These are phyloP conservation scores for Chydorus sphaericus DNA, from an alignment of 2,888 invertebrate species.

Conservation along the genomic window DNA sequence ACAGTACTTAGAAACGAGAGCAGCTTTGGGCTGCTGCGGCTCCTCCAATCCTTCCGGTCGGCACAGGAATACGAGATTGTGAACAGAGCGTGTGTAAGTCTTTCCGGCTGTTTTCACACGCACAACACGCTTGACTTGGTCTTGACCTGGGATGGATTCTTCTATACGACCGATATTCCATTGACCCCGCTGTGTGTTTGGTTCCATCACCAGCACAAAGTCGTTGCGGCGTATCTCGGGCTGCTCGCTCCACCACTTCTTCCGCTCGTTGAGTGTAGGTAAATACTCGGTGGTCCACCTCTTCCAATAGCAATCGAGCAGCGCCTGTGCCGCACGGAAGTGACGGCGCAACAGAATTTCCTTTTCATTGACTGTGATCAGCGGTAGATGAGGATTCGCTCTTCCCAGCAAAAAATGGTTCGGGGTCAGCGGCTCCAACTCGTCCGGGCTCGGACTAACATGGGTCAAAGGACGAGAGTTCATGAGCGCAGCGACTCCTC, in stretches of 20 bases:
- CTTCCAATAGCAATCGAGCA: neutral
- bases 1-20: too few species aligned
- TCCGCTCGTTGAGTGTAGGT: neutral
- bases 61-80: too few species aligned
- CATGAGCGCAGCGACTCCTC: constrained; percentile 11
- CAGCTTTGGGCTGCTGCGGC: too few species aligned
- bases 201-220: neutral
- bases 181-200: neutral
- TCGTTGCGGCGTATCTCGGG: neutral
- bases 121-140: neutral
- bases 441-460: constrained; percentile 1
- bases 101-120: neutral
- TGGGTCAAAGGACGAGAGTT: constrained; percentile 10
- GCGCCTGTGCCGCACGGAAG: neutral
- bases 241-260: neutral
- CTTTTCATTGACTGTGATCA: too few species aligned
- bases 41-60: too few species aligned
- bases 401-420: too few species aligned
- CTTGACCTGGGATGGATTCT: neutral
- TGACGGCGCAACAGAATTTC: neutral
- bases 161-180: neutral
- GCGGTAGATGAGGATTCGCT: too few species aligned
- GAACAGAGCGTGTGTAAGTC: too few species aligned
- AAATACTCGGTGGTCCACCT: neutral
- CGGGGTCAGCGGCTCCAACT: too few species aligned